Conservation (phyloP, 92 coral and sea anemone species). For the Ricordea florida region DNA sequence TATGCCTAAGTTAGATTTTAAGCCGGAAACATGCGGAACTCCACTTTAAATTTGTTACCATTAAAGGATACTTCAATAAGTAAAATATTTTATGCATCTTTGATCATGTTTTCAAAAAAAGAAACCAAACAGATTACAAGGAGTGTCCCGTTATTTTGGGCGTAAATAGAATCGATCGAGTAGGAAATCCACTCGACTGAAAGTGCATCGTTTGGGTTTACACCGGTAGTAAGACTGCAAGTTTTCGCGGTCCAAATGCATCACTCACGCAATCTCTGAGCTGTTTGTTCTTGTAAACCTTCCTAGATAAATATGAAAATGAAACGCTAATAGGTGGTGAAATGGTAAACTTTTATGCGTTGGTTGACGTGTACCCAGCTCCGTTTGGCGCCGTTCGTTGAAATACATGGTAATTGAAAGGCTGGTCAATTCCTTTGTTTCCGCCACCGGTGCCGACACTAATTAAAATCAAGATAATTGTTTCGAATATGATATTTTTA, state of each 20-base stretch:
- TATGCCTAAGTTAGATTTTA: neutral
- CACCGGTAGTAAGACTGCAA: neutral
- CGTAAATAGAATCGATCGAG: neutral
- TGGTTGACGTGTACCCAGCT: neutral
- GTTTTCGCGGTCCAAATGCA: neutral
- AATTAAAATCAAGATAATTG: constrained; percentile 39
- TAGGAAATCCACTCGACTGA: neutral
- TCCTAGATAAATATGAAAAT: neutral
- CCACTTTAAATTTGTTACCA: neutral
- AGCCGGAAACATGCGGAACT: constrained; percentile 33
- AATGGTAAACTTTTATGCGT: constrained; percentile 10
- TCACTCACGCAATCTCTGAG: neutral
- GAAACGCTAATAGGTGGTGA: neutral
- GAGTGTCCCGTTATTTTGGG: constrained; percentile 21
- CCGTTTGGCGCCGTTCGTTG: neutral
- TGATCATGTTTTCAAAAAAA: neutral
- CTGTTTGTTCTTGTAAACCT: too few species aligned
- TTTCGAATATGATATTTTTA: constrained; percentile 1
- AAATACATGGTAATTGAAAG: constrained; percentile 33
- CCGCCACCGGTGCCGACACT: constrained; percentile 49
- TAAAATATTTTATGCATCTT: too few species aligned
- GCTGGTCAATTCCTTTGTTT: constrained; percentile 8
- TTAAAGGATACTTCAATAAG: constrained; percentile 4
- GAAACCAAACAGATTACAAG: neutral
- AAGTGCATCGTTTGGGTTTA: constrained; percentile 1